Conservation (phyloP, 2,888 invertebrate species). For the Cepaea hortensis region DNA sequence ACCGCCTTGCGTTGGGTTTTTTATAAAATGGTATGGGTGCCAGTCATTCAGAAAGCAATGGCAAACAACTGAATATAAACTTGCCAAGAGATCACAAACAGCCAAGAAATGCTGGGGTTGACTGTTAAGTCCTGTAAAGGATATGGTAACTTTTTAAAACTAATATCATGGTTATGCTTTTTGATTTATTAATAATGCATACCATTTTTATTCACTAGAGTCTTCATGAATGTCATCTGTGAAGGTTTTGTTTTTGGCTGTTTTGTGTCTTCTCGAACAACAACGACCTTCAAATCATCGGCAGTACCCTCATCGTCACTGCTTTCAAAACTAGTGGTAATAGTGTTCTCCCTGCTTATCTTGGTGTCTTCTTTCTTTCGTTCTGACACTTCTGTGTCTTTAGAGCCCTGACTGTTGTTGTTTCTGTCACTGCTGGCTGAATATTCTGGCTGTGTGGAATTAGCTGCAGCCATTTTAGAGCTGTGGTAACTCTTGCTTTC, state of each 20-base stretch:
- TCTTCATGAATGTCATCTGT: conserved; percentile 31
- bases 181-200: background rate
- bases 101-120: too few species aligned
- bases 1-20: too few species aligned
- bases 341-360: too few species aligned
- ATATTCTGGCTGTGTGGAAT: background rate
- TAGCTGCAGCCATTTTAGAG: background rate
- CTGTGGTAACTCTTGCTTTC: background rate
- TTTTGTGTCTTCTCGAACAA: conserved; percentile 11
- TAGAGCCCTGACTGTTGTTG: background rate
- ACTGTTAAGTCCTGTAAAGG: too few species aligned
- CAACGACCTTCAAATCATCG: background rate
- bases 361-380: background rate
- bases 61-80: too few species aligned
- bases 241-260: background rate
- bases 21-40: too few species aligned
- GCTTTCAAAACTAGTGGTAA: background rate
- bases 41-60: too few species aligned
- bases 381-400: background rate
- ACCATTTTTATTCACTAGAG: conserved; percentile 29
- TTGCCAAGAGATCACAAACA: too few species aligned
- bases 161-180: too few species aligned
- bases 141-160: too few species aligned
- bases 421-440: background rate
- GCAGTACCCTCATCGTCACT: background rate